Percentiles rank a stretch among this genome's conserved stretches.
These are phyloP conservation scores for Rhinophrynus dorsalis DNA, from an alignment of 2,797 vertebrate genomes.

Conservation along the genomic window DNA sequence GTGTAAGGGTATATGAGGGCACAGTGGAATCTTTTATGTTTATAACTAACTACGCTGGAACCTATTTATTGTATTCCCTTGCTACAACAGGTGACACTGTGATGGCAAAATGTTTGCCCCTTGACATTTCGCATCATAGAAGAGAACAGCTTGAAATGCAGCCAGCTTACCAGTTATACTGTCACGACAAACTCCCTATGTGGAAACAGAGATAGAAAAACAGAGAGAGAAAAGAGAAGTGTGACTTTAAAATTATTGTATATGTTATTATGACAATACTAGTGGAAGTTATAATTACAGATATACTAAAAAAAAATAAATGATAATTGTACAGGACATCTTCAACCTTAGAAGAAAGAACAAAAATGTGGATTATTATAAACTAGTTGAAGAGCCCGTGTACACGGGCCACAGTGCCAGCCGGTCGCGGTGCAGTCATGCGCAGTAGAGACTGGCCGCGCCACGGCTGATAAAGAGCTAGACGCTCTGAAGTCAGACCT, in stretches of 20 bases:
- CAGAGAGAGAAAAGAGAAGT: neutral
- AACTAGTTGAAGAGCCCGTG: no score
- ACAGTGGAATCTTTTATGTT: neutral
- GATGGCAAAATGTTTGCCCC: conserved; percentile 33
- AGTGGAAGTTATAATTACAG: no score
- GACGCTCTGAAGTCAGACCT: no score
- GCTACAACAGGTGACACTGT: conserved; percentile 33
- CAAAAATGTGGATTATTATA: no score
- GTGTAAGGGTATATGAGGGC: neutral
- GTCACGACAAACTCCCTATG: conserved; percentile 21
- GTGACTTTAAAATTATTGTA: neutral
- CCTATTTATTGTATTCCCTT: conserved; percentile 23
- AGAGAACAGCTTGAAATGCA: conserved; percentile 27
- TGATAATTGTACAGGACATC: no score
- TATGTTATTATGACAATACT: no score
- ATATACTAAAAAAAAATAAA: no score
- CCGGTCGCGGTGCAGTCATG: no score
- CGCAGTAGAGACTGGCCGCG: no score
- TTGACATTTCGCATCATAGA: conserved; percentile 32
- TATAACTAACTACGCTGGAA: conserved; percentile 5
- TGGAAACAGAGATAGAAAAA: conserved; percentile 10
- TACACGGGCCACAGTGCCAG: no score
- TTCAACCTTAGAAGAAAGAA: no score
- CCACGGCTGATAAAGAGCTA: no score
- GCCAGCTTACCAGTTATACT: conserved; percentile 18